A percentile compares a stretch with the other conserved stretches of the same genome.
Evolutionary conservation across 2,888 invertebrate genomes (phyloP).

Genomic region (Ectemnius cavifrons): DNA sequence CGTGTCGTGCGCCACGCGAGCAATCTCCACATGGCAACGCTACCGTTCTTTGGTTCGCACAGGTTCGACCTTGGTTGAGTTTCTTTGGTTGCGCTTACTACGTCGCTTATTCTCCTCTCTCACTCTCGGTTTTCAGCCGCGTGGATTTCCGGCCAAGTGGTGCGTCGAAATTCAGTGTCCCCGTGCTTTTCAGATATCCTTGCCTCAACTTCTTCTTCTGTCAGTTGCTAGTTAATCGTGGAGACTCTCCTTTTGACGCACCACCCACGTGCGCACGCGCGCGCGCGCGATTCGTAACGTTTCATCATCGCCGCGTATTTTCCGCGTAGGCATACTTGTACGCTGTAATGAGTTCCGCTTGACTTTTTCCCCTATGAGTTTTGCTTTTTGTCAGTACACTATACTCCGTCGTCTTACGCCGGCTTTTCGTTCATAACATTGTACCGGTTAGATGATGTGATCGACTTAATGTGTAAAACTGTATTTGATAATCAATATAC

Average conservation of each 20-base stretch:
- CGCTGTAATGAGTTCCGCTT: constrained; percentile 27
- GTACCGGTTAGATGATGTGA: too few relatives aligned
- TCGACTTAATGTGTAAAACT: constrained; percentile 5
- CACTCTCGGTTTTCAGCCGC: constrained; percentile 3
- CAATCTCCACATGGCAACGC: constrained; percentile 25
- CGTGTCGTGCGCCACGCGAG: constrained; percentile 19
- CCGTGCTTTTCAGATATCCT: not conserved
- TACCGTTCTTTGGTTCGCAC: constrained; percentile 58
- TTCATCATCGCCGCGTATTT: constrained; percentile 23
- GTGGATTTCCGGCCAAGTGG: not conserved
- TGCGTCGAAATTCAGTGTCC: not conserved
- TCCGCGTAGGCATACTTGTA: constrained; percentile 34
- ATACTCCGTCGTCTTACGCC: too few relatives aligned
- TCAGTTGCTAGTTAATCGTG: too few relatives aligned
- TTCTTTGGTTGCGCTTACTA: constrained; percentile 34
- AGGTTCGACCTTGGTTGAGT: constrained; percentile 71
- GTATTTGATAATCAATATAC: constrained; percentile 35
- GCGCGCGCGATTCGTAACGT: not conserved
- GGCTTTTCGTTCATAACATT: too few relatives aligned
- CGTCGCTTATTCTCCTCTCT: not conserved
- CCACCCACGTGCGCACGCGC: not conserved
- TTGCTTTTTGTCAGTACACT: constrained; percentile 15
- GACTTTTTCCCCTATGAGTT: constrained; percentile 17
- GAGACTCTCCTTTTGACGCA: not conserved
- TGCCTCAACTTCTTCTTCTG: too few relatives aligned